Percentiles rank a stretch among this genome's conserved stretches.
These are phyloP conservation scores for Zaprionus ornatus DNA, from an alignment of 1,140 invertebrate genomes.

Conservation along the genomic window DNA sequence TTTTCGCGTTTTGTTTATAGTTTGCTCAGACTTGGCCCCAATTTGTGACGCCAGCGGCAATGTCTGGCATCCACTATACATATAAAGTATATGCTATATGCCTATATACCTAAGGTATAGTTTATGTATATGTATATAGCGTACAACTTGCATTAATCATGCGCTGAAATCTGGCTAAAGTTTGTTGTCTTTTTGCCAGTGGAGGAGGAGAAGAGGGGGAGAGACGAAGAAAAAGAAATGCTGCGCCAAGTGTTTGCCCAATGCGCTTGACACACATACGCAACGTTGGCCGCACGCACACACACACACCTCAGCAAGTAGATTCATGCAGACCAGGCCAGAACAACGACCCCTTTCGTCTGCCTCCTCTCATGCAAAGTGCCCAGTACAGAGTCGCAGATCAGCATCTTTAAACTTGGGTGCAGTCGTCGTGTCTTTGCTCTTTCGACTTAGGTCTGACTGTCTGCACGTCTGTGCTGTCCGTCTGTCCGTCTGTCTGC, in stretches of 20 bases:
- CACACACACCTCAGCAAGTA: neutral
- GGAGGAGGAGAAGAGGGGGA: neutral
- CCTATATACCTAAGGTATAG: conserved; percentile 19
- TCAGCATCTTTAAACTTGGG: conserved; percentile 3
- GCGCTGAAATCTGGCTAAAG: conserved; percentile 47
- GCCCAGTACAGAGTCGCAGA: neutral
- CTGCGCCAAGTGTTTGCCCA: conserved; percentile 66
- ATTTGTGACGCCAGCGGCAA: conserved; percentile 58
- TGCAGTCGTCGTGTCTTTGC: conserved; percentile 7
- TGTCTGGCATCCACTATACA: conserved; percentile 47
- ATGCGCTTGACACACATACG: conserved; percentile 76
- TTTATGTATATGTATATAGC: conserved; percentile 38
- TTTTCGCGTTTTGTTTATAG: conserved; percentile 55
- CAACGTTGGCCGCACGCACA: conserved; percentile 31
- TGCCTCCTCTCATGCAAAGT: neutral
- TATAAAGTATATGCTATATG: conserved; percentile 8
- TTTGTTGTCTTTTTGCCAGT: conserved; percentile 25
- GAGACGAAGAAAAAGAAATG: conserved; percentile 46
- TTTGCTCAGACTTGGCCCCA: conserved; percentile 73
- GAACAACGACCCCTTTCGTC: neutral
- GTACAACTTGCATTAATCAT: conserved; percentile 73
- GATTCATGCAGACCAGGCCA: neutral
- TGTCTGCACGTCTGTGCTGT: neutral
- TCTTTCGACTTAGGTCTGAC: neutral
- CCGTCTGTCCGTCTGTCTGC: conserved; percentile 1